Evolutionary conservation across 2,888 invertebrate genomes (phyloP).

Genomic region (Eupithecia exiguata): DNA sequence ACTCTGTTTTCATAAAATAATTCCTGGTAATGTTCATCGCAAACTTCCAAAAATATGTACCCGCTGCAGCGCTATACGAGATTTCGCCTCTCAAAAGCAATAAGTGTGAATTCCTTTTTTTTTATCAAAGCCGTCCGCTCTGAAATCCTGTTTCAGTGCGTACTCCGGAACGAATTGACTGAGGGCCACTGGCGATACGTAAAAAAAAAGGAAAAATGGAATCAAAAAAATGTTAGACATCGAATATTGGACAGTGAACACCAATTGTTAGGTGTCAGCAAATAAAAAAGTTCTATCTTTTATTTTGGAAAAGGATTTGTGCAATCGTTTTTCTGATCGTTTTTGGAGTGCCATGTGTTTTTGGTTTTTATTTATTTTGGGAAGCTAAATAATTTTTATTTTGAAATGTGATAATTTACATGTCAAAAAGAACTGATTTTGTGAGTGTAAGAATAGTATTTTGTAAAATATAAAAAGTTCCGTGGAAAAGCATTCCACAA

Average conservation of each 20-base stretch:
- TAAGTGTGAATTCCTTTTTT: slow-evolving; percentile 18
- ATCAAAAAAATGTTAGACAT: slow-evolving; percentile 32
- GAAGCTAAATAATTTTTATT: neutral
- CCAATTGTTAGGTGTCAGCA: slow-evolving; percentile 22
- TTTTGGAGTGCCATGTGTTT: neutral
- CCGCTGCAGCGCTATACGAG: slow-evolving; percentile 17
- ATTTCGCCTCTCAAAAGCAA: slow-evolving; percentile 19
- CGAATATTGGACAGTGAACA: slow-evolving; percentile 23
- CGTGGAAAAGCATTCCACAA: neutral
- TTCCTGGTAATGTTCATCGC: neutral
- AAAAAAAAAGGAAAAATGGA: slow-evolving; percentile 28
- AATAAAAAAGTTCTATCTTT: slow-evolving; percentile 17
- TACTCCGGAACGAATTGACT: slow-evolving; percentile 67
- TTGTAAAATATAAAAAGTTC: neutral
- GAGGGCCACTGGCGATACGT: slow-evolving; percentile 49
- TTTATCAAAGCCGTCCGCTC: slow-evolving; percentile 47
- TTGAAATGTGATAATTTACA: neutral
- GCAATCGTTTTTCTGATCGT: neutral
- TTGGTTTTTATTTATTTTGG: neutral
- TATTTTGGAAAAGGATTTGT: slow-evolving; percentile 9
- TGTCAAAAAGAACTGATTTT: neutral
- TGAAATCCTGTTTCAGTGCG: slow-evolving; percentile 59
- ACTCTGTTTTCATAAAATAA: neutral
- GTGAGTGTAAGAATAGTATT: neutral
- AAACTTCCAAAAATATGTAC: neutral